Evolutionary conservation across 2,888 invertebrate species (phyloP).

Genomic region (Agonum fuliginosum): DNA sequence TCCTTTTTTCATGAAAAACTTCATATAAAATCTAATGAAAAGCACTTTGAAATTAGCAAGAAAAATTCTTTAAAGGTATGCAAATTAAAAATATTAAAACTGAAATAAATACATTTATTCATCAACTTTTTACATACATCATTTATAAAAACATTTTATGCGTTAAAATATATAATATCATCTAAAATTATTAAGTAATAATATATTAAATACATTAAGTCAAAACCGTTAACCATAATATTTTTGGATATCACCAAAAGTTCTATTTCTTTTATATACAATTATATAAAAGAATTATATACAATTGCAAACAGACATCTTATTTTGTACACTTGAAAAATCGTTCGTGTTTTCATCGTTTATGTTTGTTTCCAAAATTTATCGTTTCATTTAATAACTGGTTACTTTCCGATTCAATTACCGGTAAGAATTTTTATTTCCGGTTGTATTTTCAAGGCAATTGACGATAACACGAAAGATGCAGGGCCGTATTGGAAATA

Average conservation of each 20-base stretch:
- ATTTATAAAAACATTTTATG: conserved; percentile 53
- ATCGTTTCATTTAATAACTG: conserved; percentile 4
- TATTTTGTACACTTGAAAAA: conserved; percentile 32
- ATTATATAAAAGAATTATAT: too few relatives aligned
- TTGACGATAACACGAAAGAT: conserved; percentile 9
- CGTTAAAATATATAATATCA: conserved; percentile 48
- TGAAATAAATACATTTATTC: conserved; percentile 48
- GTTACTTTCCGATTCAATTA: conserved; percentile 11
- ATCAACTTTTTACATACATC: conserved; percentile 51
- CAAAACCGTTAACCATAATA: conserved; percentile 13
- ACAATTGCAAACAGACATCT: conserved; percentile 21
- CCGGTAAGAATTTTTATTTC: conserved; percentile 27
- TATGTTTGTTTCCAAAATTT: neutral
- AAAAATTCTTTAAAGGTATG: neutral
- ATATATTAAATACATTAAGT: conserved; percentile 36
- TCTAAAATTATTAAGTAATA: conserved; percentile 32
- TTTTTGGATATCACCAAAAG: conserved; percentile 6
- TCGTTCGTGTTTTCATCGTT: neutral
- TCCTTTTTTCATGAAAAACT: too few relatives aligned
- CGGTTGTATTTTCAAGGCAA: conserved; percentile 18
- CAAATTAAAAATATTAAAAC: neutral
- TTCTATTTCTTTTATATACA: neutral
- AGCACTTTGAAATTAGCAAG: too few relatives aligned
- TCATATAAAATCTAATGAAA: too few relatives aligned
- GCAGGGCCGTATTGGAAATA: neutral